Conservation (phyloP, 2,797 vertebrate species). For the Sebastes oblongus region DNA sequence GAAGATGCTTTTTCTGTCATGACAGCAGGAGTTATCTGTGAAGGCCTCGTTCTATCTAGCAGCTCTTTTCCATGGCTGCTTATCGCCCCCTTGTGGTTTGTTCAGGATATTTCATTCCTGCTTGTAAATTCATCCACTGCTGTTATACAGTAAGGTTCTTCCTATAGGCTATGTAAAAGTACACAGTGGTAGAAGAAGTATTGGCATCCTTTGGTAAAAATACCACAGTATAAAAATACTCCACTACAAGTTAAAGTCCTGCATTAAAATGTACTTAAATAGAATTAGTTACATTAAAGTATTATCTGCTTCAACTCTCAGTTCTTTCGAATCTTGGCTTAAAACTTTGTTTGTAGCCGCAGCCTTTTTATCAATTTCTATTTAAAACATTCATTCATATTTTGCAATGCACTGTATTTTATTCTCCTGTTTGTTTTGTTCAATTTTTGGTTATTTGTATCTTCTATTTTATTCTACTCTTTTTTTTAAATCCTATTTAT, state of each 20-base stretch:
- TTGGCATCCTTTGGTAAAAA: background rate
- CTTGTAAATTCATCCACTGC: background rate
- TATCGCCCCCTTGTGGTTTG: slow-evolving; percentile 70
- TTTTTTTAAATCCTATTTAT: background rate
- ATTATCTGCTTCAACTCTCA: background rate
- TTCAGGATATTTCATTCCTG: background rate
- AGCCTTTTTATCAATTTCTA: background rate
- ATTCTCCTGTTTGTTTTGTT: background rate
- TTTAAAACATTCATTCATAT: background rate
- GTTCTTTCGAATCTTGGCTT: background rate
- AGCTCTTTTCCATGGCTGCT: slow-evolving; percentile 42
- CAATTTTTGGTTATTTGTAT: background rate
- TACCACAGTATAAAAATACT: background rate
- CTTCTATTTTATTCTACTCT: background rate
- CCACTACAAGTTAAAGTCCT: background rate
- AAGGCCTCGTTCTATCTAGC: fast-evolving
- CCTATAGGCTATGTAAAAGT: background rate
- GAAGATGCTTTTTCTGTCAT: slow-evolving; percentile 46
- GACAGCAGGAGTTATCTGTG: slow-evolving; percentile 16
- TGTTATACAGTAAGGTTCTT: background rate
- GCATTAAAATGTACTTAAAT: background rate
- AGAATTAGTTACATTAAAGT: background rate
- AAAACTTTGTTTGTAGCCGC: background rate
- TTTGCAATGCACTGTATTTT: background rate
- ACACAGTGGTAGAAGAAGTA: background rate